These are phyloP conservation scores for Cardinalis cardinalis DNA, from an alignment of 2,113 vertebrate species.

Conservation along the genomic window DNA sequence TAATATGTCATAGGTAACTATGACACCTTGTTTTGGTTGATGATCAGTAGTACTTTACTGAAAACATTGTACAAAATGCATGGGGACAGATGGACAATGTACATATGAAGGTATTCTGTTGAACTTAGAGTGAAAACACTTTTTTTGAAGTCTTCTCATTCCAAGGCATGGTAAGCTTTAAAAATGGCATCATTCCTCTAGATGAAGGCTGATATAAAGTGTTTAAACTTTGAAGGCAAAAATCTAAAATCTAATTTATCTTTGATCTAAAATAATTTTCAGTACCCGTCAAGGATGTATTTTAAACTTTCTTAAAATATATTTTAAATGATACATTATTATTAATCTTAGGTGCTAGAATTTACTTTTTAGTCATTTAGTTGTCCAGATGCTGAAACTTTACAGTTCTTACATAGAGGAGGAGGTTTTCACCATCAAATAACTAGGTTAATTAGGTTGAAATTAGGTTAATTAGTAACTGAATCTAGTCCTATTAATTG, in stretches of 20 bases:
- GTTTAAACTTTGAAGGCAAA: background rate
- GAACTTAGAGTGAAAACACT: background rate
- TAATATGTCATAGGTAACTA: background rate
- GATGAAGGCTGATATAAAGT: background rate
- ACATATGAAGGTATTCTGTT: background rate
- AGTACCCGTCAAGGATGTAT: background rate
- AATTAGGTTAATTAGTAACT: background rate
- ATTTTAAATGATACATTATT: background rate
- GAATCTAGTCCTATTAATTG: background rate
- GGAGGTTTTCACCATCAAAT: background rate
- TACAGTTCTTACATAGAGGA: background rate
- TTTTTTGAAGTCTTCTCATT: background rate
- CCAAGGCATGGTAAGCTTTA: background rate
- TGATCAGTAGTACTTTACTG: background rate
- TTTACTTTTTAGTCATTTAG: background rate
- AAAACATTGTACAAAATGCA: background rate
- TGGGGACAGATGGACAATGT: background rate
- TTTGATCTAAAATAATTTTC: background rate
- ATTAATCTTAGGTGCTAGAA: background rate
- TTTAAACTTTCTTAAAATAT: background rate
- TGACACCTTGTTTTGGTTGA: background rate
- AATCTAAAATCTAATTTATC: background rate
- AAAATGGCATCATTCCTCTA: background rate
- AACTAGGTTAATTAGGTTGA: background rate
- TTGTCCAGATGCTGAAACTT: background rate